Evolutionary conservation across 2,797 vertebrate species (phyloP), one percentile per base, ranked within the genome.

Genomic region (Chelonia mydas): DNA sequence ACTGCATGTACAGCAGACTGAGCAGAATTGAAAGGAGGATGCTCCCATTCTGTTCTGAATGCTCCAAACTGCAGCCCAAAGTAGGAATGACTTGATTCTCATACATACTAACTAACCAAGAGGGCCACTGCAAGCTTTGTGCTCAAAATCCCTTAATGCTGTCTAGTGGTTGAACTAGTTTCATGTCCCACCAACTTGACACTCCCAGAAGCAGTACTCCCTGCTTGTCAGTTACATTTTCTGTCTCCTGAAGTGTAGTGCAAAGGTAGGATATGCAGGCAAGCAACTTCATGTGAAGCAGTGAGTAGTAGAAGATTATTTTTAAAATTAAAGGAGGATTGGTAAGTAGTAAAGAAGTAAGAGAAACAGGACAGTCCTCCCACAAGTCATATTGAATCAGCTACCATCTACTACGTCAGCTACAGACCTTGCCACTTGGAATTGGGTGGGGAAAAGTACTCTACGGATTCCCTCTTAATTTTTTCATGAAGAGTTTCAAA

Each of bases 1-100:
- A 23, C 19, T 33, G 4, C 12, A 1, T 1, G 0, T 3, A 6
- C n/a, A 16, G 4, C 7, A 80, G 61, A 54, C 53, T 57, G 3
- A 1, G 1, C n/a, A 81, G 47, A 6, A 49, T 27, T 2, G 7
- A 50, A 31, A 33, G 76, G n/a, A 59, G 31, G 37, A 23, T 65
- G 41, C 6, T 27, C 33, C 7, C 25, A 5, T 0, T 0, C 51
- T 74, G 4, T 33, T 68, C 27, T 74, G 59, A 89, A 59, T 77
- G 11, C 25, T 55, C 50, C 68, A 61, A 59, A 65, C 19, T 41
- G n/a, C 72, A 45, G 82, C 61, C 49, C 53, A 45, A 54, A 54
- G 45, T 33, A 65, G 74, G 53, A n/a, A 7, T 76, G 41, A 47
- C 45, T 76, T 76, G 37, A 76, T 47, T 47, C 27, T 77, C 13